Evolutionary conservation across 2,113 vertebrate species (phyloP), one percentile per base, ranked within the genome.

Genomic region (Apodemus speciosus): DNA sequence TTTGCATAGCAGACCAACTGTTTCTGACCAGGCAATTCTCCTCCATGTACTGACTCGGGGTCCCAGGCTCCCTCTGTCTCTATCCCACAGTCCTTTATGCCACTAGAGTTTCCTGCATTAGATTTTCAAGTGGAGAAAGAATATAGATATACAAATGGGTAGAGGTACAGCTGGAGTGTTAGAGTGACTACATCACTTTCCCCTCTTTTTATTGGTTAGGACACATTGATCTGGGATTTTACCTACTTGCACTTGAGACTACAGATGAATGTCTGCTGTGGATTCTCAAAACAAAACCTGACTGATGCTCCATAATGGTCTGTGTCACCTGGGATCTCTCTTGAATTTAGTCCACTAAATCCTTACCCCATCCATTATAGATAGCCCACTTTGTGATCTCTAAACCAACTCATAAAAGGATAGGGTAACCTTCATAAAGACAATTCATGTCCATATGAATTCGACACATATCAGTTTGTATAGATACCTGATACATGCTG

Each of bases 401-500:
- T 83, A 79, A 35, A 43, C 21, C 23, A 20, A 8, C 32, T 56
- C 16, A 5, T 9, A 43, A 62, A 56, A 72, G 30, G 27, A 32
- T 0, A 21, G 25, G 9, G 58, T 51, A 13, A 6, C 32, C 11
- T 13, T 58, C n/a, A 11, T 51, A 30, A 68, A 23, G n/a, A 66
- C 25, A 9, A 51, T 51, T 4, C 0, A 9, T 6, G 23, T 20
- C 40, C 32, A 35, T 38, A 16, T 6, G 9, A 89, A 40, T 35
- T 51, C 21, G 25, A 35, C 38, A 20, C 0, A 86, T 46, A 4
- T 68, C n/a, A 23, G 62, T 14, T 64, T 35, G 1, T 9, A 27
- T 40, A 51, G 11, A 18, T 2, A 4, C 3, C 0, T 30, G 38
- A 30, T 18, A 1, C 0, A 0, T 21, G 8, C 14, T 25, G 23